Base-by-base conservation (phyloP, 2,797 vertebrate genomes). In the Rhyacichthys aspro region DNA sequence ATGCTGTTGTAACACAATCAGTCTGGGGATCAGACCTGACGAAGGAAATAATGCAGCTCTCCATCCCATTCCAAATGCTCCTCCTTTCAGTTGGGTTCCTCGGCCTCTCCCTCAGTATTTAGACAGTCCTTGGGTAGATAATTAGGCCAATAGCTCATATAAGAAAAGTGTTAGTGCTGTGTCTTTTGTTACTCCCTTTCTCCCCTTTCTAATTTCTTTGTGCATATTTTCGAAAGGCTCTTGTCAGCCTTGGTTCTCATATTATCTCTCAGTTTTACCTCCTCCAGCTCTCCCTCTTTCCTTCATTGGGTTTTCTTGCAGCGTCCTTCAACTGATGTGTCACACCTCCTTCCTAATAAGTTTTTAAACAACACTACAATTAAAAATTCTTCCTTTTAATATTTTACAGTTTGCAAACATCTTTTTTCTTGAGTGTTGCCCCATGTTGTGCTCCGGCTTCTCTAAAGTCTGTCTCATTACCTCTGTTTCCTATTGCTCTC, bases 71-170 rank as follows among this genome's bases (percentile, higher is more conserved):
- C 42, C 44, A 64, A 67, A 65, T 33, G 23, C 53, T 36, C 52
- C 34, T 57, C 32, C 53, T 52, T 63, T 46, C 56, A 55, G 52
- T n/a, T 34, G 16, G 43, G 15, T 38, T 67, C 73, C 64, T 56
- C 28, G 15, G 59, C 14, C 45, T 60, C 56, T 47, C 49, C 23
- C 28, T 70, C 58, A 59, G 32, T 62, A 59, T 82, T 76, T 76
- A 68, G 62, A 64, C 64, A 78, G 65, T 73, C 55, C 32, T 79
- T 42, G 41, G 62, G 34, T 55, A 72, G 72, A 83, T 86, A 83
- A 85, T 89, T 83, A 81, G 59, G 44, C 55, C 56, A 83, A 86
- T 80, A 81, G 50, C 72, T 63, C 19, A 52, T 55, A 50, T 78
- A 70, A 76, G 58, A 54, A 77, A 72, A 76, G 57, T 73, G 63